phyloP scores from a whole-genome alignment of 1,140 invertebrate species.

The Trichogramma pretiosum region DNA sequence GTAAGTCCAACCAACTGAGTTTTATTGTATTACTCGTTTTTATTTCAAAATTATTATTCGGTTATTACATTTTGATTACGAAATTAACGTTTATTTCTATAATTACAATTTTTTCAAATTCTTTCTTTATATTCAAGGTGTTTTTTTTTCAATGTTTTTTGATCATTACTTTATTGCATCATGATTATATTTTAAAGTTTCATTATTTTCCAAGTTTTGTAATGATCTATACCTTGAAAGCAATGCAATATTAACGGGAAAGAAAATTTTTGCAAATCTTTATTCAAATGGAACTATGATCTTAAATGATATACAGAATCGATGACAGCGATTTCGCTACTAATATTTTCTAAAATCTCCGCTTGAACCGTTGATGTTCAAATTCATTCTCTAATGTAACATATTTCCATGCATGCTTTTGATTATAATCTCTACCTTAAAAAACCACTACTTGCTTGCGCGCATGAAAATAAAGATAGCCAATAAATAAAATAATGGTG shows the following conservation, averaged over 20 bases:
- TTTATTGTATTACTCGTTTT: slow-evolving; percentile 1
- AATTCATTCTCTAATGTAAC: slow-evolving; percentile 16
- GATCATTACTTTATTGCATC: not conserved
- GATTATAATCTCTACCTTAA: slow-evolving; percentile 39
- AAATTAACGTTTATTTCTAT: slow-evolving; percentile 7
- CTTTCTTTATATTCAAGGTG: not conserved
- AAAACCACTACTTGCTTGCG: slow-evolving; percentile 37
- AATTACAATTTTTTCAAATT: not conserved
- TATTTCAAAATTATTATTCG: not conserved
- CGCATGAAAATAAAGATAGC: slow-evolving; percentile 38
- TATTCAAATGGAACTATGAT: too few species aligned
- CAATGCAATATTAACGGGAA: not conserved
- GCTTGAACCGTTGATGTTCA: too few species aligned
- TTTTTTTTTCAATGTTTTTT: not conserved
- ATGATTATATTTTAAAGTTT: not conserved
- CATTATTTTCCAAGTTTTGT: not conserved
- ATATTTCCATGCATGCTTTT: slow-evolving; percentile 40
- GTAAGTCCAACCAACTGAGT: slow-evolving; percentile 51
- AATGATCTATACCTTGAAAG: not conserved
- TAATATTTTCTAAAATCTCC: not conserved
- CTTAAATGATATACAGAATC: too few species aligned
- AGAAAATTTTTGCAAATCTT: not conserved
- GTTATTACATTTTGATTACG: slow-evolving; percentile 1
- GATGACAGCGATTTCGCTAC: not conserved
- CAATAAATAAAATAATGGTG: too few species aligned